Evolutionary conservation across 2,888 invertebrate species (phyloP).

Genomic region (Flexamia atlantica): DNA sequence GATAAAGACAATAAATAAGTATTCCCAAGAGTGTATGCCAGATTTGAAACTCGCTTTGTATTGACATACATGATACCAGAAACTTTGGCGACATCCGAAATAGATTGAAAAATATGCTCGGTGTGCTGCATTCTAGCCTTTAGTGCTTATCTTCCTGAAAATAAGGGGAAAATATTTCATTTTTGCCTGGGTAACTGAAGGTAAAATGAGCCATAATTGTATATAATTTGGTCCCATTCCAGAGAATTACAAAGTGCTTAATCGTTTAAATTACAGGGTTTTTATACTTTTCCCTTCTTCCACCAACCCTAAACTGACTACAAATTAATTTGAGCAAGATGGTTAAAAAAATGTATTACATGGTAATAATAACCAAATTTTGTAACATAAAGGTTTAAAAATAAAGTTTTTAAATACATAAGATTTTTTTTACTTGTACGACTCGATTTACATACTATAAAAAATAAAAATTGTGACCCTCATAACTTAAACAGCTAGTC

Average conservation of each 20-base stretch:
- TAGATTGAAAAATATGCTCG: constrained; percentile 19
- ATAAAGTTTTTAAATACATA: too few species aligned
- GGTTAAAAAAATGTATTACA: too few species aligned
- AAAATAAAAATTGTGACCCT: too few species aligned
- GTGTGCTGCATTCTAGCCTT: neutral
- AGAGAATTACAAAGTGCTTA: neutral
- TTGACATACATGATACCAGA: constrained; percentile 12
- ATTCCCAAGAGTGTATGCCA: neutral
- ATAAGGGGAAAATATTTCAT: neutral
- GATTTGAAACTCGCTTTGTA: neutral
- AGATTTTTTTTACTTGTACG: too few species aligned
- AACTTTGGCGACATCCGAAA: neutral
- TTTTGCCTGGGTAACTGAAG: neutral
- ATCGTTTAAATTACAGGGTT: neutral
- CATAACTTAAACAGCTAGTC: too few species aligned
- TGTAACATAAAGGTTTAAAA: too few species aligned
- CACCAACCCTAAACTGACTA: neutral
- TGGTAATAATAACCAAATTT: too few species aligned
- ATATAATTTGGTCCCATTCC: constrained; percentile 15
- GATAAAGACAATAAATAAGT: neutral
- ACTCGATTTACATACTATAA: too few species aligned
- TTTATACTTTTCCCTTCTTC: too few species aligned
- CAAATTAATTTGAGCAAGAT: too few species aligned
- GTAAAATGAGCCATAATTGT: neutral
- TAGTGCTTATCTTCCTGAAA: neutral